A percentile compares a stretch with the other conserved stretches of the same genome.
Evolutionary conservation across 1,140 invertebrate species (phyloP).

Genomic region (Grapholita molesta): DNA sequence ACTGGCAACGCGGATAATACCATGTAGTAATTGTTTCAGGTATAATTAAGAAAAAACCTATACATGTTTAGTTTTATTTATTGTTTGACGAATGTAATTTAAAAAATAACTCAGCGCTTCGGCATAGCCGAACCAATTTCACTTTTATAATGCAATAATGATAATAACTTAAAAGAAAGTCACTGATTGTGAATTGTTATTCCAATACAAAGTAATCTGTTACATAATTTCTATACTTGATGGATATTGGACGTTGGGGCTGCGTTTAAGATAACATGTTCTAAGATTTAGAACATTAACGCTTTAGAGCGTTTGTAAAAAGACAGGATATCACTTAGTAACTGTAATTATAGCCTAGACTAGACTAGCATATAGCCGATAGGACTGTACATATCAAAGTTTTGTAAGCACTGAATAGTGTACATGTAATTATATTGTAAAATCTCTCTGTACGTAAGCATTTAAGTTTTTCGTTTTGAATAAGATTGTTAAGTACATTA

Average conservation of each 20-base stretch:
- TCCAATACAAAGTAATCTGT: not conserved
- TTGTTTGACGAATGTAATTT: constrained; percentile 3
- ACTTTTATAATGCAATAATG: not conserved
- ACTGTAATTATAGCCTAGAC: constrained; percentile 49
- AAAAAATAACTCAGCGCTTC: not conserved
- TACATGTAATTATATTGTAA: constrained; percentile 55
- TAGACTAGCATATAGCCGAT: constrained; percentile 36
- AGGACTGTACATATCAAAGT: constrained; percentile 68
- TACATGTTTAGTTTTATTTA: constrained; percentile 43
- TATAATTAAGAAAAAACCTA: constrained; percentile 23
- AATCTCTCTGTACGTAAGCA: constrained; percentile 46
- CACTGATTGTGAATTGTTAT: not conserved
- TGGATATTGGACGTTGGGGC: not conserved
- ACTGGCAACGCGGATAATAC: too few relatives aligned
- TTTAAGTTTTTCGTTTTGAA: constrained; percentile 42
- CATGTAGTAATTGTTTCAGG: too few relatives aligned
- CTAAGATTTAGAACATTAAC: constrained; percentile 66
- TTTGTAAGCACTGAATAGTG: constrained; percentile 44
- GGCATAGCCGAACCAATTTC: not conserved
- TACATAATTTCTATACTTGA: not conserved
- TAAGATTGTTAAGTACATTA: constrained; percentile 52
- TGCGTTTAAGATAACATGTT: constrained; percentile 34
- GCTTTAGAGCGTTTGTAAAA: constrained; percentile 46
- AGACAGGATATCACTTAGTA: constrained; percentile 39
- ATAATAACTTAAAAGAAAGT: not conserved